A percentile compares a stretch with the other conserved stretches of the same genome.
Conservation (phyloP, 2,888 invertebrate species). For the Sphinx pinastri region DNA sequence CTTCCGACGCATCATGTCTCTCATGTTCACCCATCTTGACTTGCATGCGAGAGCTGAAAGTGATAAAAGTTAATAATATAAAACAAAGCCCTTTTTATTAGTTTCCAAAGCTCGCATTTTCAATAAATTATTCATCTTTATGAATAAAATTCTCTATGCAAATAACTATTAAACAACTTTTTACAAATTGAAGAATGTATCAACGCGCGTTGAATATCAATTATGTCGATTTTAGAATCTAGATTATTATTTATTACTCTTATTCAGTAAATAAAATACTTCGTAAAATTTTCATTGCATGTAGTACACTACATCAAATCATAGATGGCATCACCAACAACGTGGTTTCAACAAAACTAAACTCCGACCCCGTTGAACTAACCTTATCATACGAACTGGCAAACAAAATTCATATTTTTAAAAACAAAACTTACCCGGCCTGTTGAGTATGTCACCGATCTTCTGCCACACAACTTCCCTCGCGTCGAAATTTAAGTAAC, state of each 20-base stretch:
- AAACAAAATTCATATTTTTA: not conserved
- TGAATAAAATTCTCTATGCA: too few species aligned
- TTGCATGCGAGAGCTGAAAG: constrained; percentile 67
- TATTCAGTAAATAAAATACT: too few species aligned
- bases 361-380: not conserved
- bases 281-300: too few species aligned
- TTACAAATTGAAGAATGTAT: too few species aligned
- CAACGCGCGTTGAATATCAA: too few species aligned
- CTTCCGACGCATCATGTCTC: constrained; percentile 73
- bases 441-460: constrained; percentile 65
- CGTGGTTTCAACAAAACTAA: not conserved
- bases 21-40: constrained; percentile 71
- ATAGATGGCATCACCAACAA: constrained; percentile 15
- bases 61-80: not conserved
- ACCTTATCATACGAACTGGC: too few species aligned
- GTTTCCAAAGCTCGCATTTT: too few species aligned
- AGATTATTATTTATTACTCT: too few species aligned
- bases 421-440: constrained; percentile 62
- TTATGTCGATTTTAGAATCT: too few species aligned
- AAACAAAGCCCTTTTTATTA: too few species aligned
- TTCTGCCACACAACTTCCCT: constrained; percentile 74
- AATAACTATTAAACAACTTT: too few species aligned
- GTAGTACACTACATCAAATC: not conserved
- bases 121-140: too few species aligned
- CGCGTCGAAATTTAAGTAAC: constrained; percentile 64